Evolutionary conservation across 1,140 invertebrate genomes (phyloP).

Genomic region (Brachionus koreanus): DNA sequence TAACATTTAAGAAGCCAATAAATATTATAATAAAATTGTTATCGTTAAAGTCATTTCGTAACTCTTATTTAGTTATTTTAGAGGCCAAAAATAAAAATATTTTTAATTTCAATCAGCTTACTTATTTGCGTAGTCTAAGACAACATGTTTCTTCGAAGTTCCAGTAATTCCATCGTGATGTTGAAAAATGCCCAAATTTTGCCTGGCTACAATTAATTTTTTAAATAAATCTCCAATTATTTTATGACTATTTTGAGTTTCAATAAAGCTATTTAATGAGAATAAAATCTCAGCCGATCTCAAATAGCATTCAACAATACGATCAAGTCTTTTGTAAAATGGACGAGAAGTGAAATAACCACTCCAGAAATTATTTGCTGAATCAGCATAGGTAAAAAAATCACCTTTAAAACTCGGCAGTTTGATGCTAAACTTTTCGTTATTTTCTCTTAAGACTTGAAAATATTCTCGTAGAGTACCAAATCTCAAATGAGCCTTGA

Average conservation of each 20-base stretch:
- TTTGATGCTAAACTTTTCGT: constrained; percentile 52
- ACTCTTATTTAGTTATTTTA: too few relatives aligned
- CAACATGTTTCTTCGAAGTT: constrained; percentile 82
- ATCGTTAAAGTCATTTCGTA: too few relatives aligned
- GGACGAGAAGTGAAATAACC: constrained; percentile 91
- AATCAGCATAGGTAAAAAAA: constrained; percentile 96
- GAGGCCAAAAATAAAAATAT: too few relatives aligned
- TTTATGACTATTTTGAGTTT: neutral
- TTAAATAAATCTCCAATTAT: neutral
- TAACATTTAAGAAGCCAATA: too few relatives aligned
- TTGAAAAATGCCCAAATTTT: constrained; percentile 81
- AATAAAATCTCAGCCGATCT: constrained; percentile 22
- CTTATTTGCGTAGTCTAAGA: constrained; percentile 83
- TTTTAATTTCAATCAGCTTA: neutral
- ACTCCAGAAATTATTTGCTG: constrained; percentile 96
- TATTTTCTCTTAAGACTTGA: constrained; percentile 68
- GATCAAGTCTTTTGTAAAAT: constrained; percentile 55
- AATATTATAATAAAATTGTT: too few relatives aligned
- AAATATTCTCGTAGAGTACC: constrained; percentile 93
- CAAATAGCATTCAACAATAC: constrained; percentile 24
- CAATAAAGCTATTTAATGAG: neutral
- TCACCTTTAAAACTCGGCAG: constrained; percentile 85
- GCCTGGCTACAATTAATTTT: constrained; percentile 62
- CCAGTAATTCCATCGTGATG: constrained; percentile 98
- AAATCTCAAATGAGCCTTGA: constrained; percentile 78